Conservation (phyloP, 2,797 vertebrate genomes). For the Phalloptychus januarius region DNA sequence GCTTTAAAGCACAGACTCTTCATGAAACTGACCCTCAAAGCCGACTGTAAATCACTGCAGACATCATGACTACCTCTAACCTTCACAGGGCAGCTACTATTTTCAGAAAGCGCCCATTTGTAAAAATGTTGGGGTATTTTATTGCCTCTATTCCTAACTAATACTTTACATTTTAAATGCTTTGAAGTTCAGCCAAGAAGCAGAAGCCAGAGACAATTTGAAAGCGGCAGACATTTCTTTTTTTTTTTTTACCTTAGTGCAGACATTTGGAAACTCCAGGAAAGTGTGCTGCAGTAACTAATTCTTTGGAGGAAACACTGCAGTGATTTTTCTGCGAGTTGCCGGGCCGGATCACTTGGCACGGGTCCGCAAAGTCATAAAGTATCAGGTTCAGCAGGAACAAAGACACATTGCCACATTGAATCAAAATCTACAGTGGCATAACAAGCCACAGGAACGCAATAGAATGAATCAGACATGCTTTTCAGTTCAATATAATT, state of each 20-base stretch:
- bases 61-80: conserved; percentile 19
- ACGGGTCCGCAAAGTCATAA: conserved; percentile 23
- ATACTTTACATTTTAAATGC: conserved; percentile 10
- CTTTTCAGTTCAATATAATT: neutral
- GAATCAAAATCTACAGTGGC: conserved; percentile 15
- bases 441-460: neutral
- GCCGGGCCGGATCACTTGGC: conserved; percentile 7
- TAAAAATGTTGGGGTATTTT: conserved; percentile 38
- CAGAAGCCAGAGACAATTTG: conserved; percentile 26
- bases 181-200: conserved; percentile 58
- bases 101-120: conserved; percentile 26
- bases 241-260: conserved; percentile 22
- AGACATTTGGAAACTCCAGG: conserved; percentile 7
- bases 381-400: conserved; percentile 16
- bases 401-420: conserved; percentile 8
- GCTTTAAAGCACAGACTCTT: conserved; percentile 40
- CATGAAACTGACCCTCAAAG: conserved; percentile 31
- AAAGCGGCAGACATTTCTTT: conserved; percentile 18
- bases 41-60: conserved; percentile 28
- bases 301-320: conserved; percentile 10
- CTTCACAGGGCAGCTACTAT: conserved; percentile 21
- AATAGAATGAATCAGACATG: neutral
- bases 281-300: conserved; percentile 8
- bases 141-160: conserved; percentile 26
- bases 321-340: conserved; percentile 20